Percentiles rank a stretch among this genome's conserved stretches.
phyloP scores from a whole-genome alignment of 2,113 vertebrate species.

The Tricholaema leucomelas region DNA sequence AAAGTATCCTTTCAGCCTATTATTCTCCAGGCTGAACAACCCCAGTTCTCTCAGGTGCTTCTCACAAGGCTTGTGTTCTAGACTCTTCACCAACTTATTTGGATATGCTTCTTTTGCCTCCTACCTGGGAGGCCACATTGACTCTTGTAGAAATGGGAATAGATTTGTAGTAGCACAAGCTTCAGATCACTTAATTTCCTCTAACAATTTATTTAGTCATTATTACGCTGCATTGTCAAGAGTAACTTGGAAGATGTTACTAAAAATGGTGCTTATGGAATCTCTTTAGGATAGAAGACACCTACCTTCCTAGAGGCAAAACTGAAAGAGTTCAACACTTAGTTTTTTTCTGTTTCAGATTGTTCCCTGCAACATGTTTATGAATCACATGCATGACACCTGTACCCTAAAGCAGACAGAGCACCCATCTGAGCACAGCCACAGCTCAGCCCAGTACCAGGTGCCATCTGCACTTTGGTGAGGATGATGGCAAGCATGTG shows the following conservation, averaged over 20 bases:
- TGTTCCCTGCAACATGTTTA: not conserved
- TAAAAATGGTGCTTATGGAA: not conserved
- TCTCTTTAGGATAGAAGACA: not conserved
- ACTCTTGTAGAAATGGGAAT: not conserved
- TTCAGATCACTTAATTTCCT: not conserved
- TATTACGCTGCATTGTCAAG: not conserved
- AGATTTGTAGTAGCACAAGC: not conserved
- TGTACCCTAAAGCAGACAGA: not conserved
- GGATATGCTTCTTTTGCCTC: not conserved
- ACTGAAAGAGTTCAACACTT: accelerated
- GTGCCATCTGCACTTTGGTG: not conserved
- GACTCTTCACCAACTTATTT: too few species aligned
- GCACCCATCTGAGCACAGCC: too few species aligned
- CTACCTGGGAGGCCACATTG: not conserved
- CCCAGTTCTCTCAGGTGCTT: too few species aligned
- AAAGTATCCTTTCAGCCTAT: too few species aligned
- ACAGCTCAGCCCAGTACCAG: not conserved
- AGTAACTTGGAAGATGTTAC: not conserved
- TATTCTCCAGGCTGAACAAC: too few species aligned
- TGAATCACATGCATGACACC: accelerated
- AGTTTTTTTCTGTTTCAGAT: not conserved
- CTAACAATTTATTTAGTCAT: not conserved
- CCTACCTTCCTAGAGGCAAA: not conserved
- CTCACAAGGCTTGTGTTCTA: too few species aligned
- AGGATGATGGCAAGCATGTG: not conserved